Evolutionary conservation across 1,140 invertebrate genomes (phyloP).

Genomic region (Caenorhabditis remanei): DNA sequence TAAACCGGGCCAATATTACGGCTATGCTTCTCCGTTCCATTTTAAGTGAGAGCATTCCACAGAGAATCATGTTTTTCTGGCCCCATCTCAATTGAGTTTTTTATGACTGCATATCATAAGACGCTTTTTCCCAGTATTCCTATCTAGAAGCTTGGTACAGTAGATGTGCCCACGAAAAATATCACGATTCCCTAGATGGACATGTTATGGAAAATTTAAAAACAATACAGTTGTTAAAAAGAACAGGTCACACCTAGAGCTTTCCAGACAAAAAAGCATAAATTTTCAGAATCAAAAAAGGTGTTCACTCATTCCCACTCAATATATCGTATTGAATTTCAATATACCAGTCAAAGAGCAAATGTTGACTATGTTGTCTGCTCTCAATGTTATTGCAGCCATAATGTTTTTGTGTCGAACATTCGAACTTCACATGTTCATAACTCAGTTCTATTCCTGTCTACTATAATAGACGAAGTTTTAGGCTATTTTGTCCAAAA

Average conservation of each 20-base stretch:
- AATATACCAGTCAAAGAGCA: not conserved
- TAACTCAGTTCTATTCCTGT: not conserved
- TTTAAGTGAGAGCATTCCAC: not conserved
- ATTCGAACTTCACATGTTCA: not conserved
- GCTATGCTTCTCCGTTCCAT: constrained; percentile 19
- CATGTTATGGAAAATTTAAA: too few species aligned
- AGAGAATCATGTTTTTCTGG: not conserved
- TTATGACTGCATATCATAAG: not conserved
- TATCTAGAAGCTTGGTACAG: too few species aligned
- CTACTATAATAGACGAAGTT: not conserved
- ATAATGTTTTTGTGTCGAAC: not conserved
- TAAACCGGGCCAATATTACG: constrained; percentile 20
- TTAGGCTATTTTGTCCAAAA: not conserved
- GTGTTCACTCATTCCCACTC: too few species aligned
- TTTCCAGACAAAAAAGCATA: too few species aligned
- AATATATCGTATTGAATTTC: too few species aligned
- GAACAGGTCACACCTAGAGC: too few species aligned
- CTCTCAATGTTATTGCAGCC: not conserved
- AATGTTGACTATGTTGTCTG: not conserved
- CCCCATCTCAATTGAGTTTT: not conserved
- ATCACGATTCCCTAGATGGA: too few species aligned
- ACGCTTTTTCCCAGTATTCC: too few species aligned
- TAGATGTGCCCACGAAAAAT: too few species aligned
- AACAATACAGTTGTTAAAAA: too few species aligned
- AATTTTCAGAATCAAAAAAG: too few species aligned